Evolutionary conservation across 2,797 vertebrate species (phyloP).

Genomic region (Rhabdophis nuchalis): DNA sequence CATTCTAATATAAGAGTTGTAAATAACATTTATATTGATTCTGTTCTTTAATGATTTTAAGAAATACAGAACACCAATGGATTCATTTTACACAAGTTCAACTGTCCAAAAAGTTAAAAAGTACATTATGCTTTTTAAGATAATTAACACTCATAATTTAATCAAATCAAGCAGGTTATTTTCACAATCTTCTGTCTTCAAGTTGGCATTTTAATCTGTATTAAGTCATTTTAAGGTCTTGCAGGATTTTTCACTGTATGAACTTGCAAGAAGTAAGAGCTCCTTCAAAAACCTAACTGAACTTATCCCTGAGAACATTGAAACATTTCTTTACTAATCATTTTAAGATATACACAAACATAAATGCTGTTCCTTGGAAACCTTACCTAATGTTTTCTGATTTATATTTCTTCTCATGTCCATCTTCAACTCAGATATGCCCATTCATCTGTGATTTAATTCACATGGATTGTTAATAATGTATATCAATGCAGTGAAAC

Average conservation of each 20-base stretch:
- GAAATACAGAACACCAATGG: neutral
- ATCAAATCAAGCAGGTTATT: neutral
- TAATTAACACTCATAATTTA: neutral
- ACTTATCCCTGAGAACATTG: neutral
- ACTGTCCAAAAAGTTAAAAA: neutral
- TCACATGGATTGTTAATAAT: neutral
- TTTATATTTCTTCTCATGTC: neutral
- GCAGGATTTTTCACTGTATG: neutral
- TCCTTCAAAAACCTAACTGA: neutral
- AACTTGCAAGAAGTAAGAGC: neutral
- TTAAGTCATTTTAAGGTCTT: neutral
- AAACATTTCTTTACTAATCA: neutral
- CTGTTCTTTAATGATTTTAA: neutral
- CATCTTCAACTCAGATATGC: neutral
- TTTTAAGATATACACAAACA: neutral
- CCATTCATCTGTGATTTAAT: neutral
- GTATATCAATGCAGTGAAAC: neutral
- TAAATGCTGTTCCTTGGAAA: neutral
- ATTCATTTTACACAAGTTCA: neutral
- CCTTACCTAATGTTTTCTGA: neutral
- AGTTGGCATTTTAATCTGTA: neutral
- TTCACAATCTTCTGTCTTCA: neutral
- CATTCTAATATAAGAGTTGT: neutral
- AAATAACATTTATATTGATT: neutral
- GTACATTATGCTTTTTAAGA: neutral